Evolutionary conservation across 2,888 invertebrate species (phyloP).

Genomic region (Steinernema hermaphroditum): DNA sequence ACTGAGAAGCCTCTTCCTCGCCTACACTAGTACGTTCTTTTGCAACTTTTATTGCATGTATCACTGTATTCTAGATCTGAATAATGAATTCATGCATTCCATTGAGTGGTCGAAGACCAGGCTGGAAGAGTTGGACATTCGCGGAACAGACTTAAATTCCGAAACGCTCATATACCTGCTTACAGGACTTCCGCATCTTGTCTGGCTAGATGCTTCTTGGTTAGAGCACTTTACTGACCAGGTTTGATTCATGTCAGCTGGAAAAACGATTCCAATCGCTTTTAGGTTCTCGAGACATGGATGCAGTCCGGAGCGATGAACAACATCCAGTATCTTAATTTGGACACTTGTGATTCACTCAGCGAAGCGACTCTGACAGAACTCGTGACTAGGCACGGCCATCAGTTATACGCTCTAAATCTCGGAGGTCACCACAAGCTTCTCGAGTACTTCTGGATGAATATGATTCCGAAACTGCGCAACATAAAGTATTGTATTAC

Average conservation of each 20-base stretch:
- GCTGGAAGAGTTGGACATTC: constrained; percentile 90
- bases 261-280: neutral
- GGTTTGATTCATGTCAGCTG: constrained; percentile 68
- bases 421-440: constrained; percentile 88
- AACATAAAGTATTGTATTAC: constrained; percentile 79
- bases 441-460: constrained; percentile 96
- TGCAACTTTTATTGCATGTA: neutral
- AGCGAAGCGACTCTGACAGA: constrained; percentile 88
- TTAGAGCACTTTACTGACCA: constrained; percentile 95
- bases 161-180: constrained; percentile 92
- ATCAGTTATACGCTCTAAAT: constrained; percentile 84
- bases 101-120: constrained; percentile 95
- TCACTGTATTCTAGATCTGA: constrained; percentile 74
- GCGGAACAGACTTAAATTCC: constrained; percentile 90
- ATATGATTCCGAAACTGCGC: constrained; percentile 84
- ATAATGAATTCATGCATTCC: constrained; percentile 87
- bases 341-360: constrained; percentile 92
- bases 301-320: constrained; percentile 79
- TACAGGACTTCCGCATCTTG: constrained; percentile 80
- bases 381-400: constrained; percentile 86
- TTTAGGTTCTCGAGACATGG: constrained; percentile 83
- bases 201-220: constrained; percentile 91
- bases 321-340: constrained; percentile 82
- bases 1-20: constrained; percentile 87
- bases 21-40: constrained; percentile 83